Evolutionary conservation across 2,797 vertebrate genomes (phyloP).

Genomic region (Botia almorhae): DNA sequence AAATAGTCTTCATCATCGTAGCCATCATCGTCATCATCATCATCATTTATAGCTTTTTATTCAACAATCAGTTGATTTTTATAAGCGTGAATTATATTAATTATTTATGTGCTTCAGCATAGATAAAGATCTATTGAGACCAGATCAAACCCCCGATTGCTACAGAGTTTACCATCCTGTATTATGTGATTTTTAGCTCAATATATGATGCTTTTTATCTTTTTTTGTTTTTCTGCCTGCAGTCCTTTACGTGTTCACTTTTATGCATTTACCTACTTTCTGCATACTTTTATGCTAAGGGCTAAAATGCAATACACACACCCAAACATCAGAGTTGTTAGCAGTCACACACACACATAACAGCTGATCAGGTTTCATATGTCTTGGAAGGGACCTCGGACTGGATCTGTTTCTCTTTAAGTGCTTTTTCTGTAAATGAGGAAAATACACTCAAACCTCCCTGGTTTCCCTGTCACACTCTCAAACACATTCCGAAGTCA

Average conservation of each 20-base stretch:
- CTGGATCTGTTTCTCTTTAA: conserved; percentile 39
- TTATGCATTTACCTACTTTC: conserved; percentile 12
- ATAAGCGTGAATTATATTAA: background rate
- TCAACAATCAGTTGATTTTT: background rate
- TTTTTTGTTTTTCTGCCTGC: background rate
- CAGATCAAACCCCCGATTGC: background rate
- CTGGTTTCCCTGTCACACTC: conserved; percentile 3
- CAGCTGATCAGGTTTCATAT: conserved; percentile 28
- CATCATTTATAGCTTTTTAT: conserved; percentile 21
- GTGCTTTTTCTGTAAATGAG: conserved; percentile 25
- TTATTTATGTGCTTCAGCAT: background rate
- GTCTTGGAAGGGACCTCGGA: conserved; percentile 16
- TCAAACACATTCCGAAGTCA: background rate
- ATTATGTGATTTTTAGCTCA: background rate
- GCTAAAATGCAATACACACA: conserved; percentile 22
- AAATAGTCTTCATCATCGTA: conserved; percentile 70
- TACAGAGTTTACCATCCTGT: background rate
- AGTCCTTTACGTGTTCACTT: background rate
- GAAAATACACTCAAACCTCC: conserved; percentile 20
- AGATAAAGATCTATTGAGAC: background rate
- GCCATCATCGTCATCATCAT: conserved; percentile 56
- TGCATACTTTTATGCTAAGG: conserved; percentile 2
- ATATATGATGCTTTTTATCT: background rate
- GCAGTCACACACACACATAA: conserved; percentile 4
- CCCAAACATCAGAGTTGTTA: background rate